These are phyloP conservation scores for Paraplagusia blochii DNA, from an alignment of 2,113 vertebrate genomes.

Conservation along the genomic window DNA sequence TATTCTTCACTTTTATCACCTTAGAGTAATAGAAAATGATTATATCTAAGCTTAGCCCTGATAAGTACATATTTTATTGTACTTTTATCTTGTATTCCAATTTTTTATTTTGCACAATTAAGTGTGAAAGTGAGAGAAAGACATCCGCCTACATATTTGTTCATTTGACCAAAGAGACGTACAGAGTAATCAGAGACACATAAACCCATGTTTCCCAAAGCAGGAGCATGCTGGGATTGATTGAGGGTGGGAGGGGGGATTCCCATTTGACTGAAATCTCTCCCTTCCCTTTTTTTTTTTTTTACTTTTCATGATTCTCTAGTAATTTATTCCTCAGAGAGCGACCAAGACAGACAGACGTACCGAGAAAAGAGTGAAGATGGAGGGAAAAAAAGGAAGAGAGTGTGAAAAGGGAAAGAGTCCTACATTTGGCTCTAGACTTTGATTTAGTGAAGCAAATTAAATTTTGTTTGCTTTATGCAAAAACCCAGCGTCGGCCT, in stretches of 20 bases:
- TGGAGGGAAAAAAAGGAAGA: slow-evolving; percentile 27
- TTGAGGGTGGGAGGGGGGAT: slow-evolving; percentile 52
- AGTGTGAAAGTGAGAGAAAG: slow-evolving; percentile 25
- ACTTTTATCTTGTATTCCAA: too few species aligned
- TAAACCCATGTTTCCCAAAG: slow-evolving; percentile 38
- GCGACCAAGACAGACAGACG: slow-evolving; percentile 40
- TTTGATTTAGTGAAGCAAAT: slow-evolving; percentile 97
- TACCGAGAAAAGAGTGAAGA: slow-evolving; percentile 33
- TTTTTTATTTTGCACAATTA: slow-evolving; percentile 29
- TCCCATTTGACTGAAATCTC: slow-evolving; percentile 67
- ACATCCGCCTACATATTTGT: slow-evolving; percentile 21
- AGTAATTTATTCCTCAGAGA: slow-evolving; percentile 94
- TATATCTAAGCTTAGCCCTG: too few species aligned
- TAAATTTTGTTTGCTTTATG: slow-evolving; percentile 99
- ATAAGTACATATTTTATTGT: too few species aligned
- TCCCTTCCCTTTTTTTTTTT: slow-evolving; percentile 45
- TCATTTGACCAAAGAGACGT: slow-evolving; percentile 13
- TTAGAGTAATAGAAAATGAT: too few species aligned
- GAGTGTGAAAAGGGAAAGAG: slow-evolving; percentile 52
- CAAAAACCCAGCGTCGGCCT: slow-evolving; percentile 82
- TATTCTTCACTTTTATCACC: too few species aligned
- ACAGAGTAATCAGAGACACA: slow-evolving; percentile 35
- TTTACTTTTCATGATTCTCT: slow-evolving; percentile 78
- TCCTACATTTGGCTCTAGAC: slow-evolving; percentile 75
- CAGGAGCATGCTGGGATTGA: slow-evolving; percentile 55